phyloP scores from a whole-genome alignment of 2,113 vertebrate species.

The Caretta caretta region DNA sequence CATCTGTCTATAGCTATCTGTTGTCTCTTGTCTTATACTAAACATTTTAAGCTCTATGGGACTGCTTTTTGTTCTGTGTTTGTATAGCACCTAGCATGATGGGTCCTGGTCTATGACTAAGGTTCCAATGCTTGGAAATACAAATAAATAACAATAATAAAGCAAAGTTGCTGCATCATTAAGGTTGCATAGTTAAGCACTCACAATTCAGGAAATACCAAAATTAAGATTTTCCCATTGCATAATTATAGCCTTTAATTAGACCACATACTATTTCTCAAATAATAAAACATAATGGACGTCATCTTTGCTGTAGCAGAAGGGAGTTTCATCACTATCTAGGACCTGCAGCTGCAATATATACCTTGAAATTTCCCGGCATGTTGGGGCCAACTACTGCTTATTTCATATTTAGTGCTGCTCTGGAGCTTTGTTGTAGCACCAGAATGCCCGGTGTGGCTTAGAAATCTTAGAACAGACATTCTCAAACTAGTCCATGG shows the following conservation, averaged over 20 bases:
- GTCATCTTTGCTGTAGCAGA: not conserved
- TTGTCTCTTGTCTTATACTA: not conserved
- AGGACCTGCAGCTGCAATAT: not conserved
- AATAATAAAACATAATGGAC: not conserved
- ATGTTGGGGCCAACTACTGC: fast-evolving
- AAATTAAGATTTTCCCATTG: not conserved
- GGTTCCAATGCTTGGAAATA: not conserved
- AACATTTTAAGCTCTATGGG: not conserved
- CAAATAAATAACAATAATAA: not conserved
- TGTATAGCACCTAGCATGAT: not conserved
- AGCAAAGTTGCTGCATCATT: not conserved
- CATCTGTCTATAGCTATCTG: not conserved
- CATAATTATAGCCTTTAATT: not conserved
- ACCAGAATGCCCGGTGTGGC: not conserved
- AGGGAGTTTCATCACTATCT: not conserved
- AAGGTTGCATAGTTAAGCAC: not conserved
- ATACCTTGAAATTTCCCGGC: not conserved
- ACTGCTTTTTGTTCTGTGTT: not conserved
- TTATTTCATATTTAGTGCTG: not conserved
- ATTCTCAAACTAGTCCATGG: not conserved
- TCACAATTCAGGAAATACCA: not conserved
- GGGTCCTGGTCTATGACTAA: not conserved
- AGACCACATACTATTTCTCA: not conserved
- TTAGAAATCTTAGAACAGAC: not conserved
- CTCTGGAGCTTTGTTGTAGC: not conserved